Evolutionary conservation across 1,140 invertebrate species (phyloP).

Genomic region (Drosophila mayri): DNA sequence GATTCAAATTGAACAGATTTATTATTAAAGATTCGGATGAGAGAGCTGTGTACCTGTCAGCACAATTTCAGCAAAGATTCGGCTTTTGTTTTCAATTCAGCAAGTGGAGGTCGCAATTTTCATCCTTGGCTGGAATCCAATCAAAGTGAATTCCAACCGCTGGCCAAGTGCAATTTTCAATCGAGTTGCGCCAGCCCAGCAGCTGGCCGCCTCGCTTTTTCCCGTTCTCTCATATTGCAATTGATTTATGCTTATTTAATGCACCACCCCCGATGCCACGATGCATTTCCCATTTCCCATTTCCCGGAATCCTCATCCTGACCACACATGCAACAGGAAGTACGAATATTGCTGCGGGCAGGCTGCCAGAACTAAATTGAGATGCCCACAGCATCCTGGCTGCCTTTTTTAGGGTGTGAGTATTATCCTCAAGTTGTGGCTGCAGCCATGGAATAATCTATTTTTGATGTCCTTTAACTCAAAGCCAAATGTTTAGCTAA

Average conservation of each 20-base stretch:
- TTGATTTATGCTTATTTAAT: conserved; percentile 67
- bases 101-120: not conserved
- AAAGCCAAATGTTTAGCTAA: too few relatives aligned
- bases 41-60: conserved; percentile 47
- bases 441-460: not conserved
- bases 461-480: not conserved
- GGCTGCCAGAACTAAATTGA: conserved; percentile 26
- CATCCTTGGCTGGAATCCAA: conserved; percentile 43
- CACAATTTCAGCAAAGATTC: conserved; percentile 32
- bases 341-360: conserved; percentile 32
- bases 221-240: conserved; percentile 26
- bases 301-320: conserved; percentile 4
- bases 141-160: conserved; percentile 27
- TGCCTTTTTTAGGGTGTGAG: not conserved
- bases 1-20: conserved; percentile 6
- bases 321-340: conserved; percentile 44
- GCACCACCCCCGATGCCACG: conserved; percentile 3
- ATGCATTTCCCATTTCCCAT: conserved; percentile 3
- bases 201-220: not conserved
- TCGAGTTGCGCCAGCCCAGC: conserved; percentile 12
- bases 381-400: conserved; percentile 1
- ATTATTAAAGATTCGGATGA: not conserved
- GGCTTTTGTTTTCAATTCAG: conserved; percentile 11
- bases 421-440: not conserved
- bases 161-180: conserved; percentile 33